A percentile compares a stretch with the other conserved stretches of the same genome.
These are phyloP conservation scores for Meles meles DNA, from an alignment of 2,113 vertebrate genomes.

Conservation along the genomic window DNA sequence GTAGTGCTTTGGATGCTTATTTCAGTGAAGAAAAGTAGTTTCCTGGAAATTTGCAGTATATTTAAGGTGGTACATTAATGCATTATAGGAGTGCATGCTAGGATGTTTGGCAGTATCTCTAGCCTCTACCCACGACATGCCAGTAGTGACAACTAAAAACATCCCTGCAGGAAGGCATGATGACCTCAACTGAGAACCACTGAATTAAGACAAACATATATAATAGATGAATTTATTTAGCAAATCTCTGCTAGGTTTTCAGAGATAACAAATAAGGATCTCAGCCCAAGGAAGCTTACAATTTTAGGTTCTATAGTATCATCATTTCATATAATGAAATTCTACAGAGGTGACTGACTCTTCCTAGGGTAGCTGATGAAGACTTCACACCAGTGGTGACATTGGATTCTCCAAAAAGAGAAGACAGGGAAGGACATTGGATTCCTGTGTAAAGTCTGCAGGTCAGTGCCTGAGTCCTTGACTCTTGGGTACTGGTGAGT, in stretches of 20 bases:
- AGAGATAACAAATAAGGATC: background rate
- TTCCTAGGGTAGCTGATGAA: background rate
- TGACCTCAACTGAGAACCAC: background rate
- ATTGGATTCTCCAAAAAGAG: background rate
- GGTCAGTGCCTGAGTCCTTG: background rate
- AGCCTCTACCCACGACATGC: background rate
- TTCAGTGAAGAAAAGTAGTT: background rate
- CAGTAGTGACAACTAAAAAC: background rate
- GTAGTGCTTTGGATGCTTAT: background rate
- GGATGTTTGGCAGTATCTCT: background rate
- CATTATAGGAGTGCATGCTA: background rate
- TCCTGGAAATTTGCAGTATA: background rate
- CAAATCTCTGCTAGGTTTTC: background rate
- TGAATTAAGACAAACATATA: background rate
- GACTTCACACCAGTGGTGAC: background rate
- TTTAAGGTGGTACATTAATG: background rate
- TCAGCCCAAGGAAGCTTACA: background rate
- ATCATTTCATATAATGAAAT: background rate
- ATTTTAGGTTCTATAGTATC: background rate
- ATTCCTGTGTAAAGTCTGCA: background rate
- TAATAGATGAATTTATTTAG: background rate
- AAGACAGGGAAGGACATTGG: background rate
- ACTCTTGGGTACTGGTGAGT: background rate
- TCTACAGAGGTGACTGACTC: background rate
- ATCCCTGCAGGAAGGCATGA: background rate